Evolutionary conservation across 2,797 vertebrate species (phyloP), one percentile per base, ranked within the genome.

Genomic region (Cyclura pinguis): DNA sequence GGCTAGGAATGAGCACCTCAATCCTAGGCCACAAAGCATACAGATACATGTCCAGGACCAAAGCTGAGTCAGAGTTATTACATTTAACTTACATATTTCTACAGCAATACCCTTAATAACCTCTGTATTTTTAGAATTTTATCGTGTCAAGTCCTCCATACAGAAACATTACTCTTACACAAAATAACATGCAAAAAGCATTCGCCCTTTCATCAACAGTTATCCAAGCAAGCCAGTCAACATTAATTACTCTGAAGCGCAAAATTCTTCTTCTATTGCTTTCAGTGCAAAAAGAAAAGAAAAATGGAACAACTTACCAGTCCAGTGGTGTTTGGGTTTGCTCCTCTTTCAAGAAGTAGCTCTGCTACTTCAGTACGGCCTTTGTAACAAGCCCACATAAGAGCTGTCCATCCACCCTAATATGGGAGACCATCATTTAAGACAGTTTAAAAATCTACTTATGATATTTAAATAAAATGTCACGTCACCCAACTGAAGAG

Each of bases 371-470:
- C 98, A 0, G 97, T 97, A 0, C 97, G 97, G 86, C 98, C 98
- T 97, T 99, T 99, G 35, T 99, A 99, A 0, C 98, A 98, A 0
- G 98, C 98, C 99, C 99, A 99, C 97, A 98, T 99, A 16, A 99
- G 98, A 10, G 99, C 98, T 0, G 98, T 99, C 99, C 99, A 99
- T n/a, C 99, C 99, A 6, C 99, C 99, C 99, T 99, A 88, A 59
- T 29, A 69, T 2, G 92, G n/a, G 29, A n/a, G 89, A n/a, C 55
- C 2, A 50, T 35, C 35, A 29, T 35, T 38, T n/a, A 69, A 87
- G 55, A 85, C 16, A n/a, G 50, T 78, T 74, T 76, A 69, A 88
- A 86, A 67, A 69, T 86, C 24, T 87, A 32, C 47, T 74, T 86
- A 72, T 72, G 84, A 57, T 32, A 77, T 89, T 87, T 7, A 77